Evolutionary conservation across 2,113 vertebrate genomes (phyloP).

Genomic region (Seriola rivoliana): DNA sequence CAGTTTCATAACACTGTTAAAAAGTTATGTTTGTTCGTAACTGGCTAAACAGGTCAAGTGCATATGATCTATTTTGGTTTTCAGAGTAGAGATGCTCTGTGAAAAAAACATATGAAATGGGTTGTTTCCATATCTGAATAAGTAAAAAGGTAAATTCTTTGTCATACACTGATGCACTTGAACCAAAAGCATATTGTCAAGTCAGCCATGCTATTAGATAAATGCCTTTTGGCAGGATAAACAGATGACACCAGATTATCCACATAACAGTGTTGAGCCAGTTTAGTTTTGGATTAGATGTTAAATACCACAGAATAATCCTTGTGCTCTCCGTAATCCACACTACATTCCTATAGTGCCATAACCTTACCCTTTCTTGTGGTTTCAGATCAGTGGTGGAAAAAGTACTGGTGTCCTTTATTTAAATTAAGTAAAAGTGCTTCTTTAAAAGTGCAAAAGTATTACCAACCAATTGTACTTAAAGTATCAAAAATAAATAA

Average conservation of each 20-base stretch:
- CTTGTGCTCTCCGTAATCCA: conserved; percentile 11
- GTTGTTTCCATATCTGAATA: neutral
- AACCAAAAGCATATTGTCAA: neutral
- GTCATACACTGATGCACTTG: neutral
- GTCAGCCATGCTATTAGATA: neutral
- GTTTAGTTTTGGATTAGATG: conserved; percentile 16
- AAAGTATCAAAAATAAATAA: too few species aligned
- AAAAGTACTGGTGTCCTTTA: neutral
- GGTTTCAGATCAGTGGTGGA: neutral
- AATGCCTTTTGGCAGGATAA: conserved; percentile 15
- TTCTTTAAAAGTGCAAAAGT: too few species aligned
- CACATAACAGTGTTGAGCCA: conserved; percentile 14
- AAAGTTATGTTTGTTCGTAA: neutral
- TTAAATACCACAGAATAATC: conserved; percentile 20
- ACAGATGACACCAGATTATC: conserved; percentile 32
- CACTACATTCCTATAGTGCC: neutral
- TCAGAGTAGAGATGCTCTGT: neutral
- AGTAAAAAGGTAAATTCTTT: neutral
- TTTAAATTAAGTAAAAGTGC: neutral
- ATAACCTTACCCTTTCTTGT: neutral
- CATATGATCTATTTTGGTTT: neutral
- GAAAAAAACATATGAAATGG: neutral
- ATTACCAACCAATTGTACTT: too few species aligned
- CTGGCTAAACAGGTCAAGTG: neutral
- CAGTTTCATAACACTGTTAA: neutral